Evolutionary conservation across 2,888 invertebrate species (phyloP).

Genomic region (Itoplectis maculator): DNA sequence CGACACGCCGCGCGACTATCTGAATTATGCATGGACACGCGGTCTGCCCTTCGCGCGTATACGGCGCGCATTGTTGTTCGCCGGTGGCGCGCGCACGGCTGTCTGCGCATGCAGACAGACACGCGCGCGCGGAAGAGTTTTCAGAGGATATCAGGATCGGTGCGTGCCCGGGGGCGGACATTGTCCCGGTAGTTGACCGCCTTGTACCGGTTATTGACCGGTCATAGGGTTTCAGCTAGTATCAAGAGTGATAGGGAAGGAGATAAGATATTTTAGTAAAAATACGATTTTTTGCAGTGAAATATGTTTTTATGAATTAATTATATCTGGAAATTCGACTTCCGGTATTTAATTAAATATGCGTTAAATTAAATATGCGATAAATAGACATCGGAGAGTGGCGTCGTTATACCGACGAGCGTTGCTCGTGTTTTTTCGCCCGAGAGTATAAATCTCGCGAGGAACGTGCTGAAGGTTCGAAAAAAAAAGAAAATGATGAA

Average conservation of each 20-base stretch:
- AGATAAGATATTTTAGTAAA: too few relatives aligned
- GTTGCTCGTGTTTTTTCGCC: not conserved
- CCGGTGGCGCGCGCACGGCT: constrained; percentile 75
- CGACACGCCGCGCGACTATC: constrained; percentile 79
- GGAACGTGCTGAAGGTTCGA: not conserved
- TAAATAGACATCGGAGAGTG: not conserved
- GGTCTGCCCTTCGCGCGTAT: constrained; percentile 80
- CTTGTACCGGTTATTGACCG: not conserved
- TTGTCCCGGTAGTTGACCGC: constrained; percentile 2
- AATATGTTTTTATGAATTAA: too few relatives aligned
- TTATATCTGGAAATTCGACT: too few relatives aligned
- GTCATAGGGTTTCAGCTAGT: too few relatives aligned
- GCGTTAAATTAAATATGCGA: too few relatives aligned
- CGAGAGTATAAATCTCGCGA: not conserved
- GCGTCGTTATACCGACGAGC: not conserved
- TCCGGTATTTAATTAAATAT: too few relatives aligned
- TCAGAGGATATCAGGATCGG: constrained; percentile 15
- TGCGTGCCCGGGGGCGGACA: not conserved
- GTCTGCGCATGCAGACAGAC: constrained; percentile 65
- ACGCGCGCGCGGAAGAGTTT: constrained; percentile 7
- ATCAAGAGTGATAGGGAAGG: too few relatives aligned
- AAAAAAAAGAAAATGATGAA: not conserved
- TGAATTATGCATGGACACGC: constrained; percentile 84
- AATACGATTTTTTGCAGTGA: too few relatives aligned
- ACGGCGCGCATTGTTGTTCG: constrained; percentile 84